A percentile compares a stretch with the other conserved stretches of the same genome.
Evolutionary conservation across 1,140 invertebrate genomes (phyloP).

Genomic region (Tetramorium parvispinum): DNA sequence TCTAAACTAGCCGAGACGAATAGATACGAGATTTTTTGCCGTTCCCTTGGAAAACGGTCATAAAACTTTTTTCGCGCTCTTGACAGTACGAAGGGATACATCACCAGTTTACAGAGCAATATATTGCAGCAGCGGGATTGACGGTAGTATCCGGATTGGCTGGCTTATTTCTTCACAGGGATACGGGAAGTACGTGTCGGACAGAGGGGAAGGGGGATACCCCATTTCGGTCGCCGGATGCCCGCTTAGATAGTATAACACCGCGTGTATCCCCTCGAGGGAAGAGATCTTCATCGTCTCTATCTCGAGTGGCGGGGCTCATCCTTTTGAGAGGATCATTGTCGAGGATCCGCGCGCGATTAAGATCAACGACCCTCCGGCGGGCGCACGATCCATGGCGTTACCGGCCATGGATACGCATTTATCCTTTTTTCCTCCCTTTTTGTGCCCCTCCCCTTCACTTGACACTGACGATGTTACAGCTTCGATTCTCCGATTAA

Average conservation of each 20-base stretch:
- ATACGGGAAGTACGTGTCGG: constrained; percentile 69
- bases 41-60: not conserved
- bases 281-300: constrained; percentile 75
- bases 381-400: constrained; percentile 55
- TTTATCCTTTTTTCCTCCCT: constrained; percentile 66
- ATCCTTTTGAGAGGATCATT: constrained; percentile 83
- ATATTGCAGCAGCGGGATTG: constrained; percentile 54
- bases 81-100: not conserved
- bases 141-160: constrained; percentile 52
- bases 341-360: constrained; percentile 78
- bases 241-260: constrained; percentile 64
- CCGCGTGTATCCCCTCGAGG: constrained; percentile 76
- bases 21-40: not conserved
- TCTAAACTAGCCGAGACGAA: not conserved
- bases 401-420: constrained; percentile 65
- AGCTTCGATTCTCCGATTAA: not conserved
- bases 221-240: constrained; percentile 50
- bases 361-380: constrained; percentile 80
- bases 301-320: constrained; percentile 78
- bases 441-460: constrained; percentile 31
- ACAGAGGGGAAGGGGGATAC: constrained; percentile 4
- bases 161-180: constrained; percentile 37
- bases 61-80: constrained; percentile 27
- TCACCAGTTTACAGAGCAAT: constrained; percentile 49
- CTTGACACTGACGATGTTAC: not conserved